phyloP scores from a whole-genome alignment of 2,888 invertebrate species.

The Athripsodes cinereus region DNA sequence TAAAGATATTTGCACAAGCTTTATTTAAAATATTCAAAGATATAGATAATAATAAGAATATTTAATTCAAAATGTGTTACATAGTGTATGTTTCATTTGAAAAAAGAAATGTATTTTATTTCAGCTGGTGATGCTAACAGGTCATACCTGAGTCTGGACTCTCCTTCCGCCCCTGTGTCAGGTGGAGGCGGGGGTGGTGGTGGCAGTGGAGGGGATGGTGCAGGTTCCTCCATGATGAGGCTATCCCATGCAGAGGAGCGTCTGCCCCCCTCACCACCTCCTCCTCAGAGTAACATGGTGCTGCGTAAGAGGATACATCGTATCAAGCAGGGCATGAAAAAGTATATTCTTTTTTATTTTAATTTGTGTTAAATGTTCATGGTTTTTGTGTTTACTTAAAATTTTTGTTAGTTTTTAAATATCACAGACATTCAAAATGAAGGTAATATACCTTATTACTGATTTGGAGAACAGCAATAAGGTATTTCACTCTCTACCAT shows the following conservation, averaged over 20 bases:
- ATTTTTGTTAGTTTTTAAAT: too few species aligned
- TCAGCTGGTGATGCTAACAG: conserved; percentile 53
- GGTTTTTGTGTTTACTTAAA: too few species aligned
- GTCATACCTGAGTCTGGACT: conserved; percentile 52
- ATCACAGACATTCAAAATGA: too few species aligned
- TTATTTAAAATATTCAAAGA: too few species aligned
- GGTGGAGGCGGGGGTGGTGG: conserved; percentile 39
- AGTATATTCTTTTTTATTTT: conserved; percentile 41
- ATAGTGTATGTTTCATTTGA: too few species aligned
- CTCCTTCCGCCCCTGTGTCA: conserved; percentile 51
- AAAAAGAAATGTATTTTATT: not conserved
- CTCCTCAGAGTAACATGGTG: conserved; percentile 81
- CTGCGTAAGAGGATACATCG: conserved; percentile 79
- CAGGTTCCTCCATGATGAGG: conserved; percentile 41
- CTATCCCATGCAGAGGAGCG: conserved; percentile 41
- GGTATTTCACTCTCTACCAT: not conserved
- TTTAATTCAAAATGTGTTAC: too few species aligned
- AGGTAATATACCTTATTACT: too few species aligned
- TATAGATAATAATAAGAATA: too few species aligned
- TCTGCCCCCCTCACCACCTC: conserved; percentile 52
- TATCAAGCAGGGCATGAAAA: conserved; percentile 85
- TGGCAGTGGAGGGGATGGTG: conserved; percentile 40
- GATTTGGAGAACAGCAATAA: too few species aligned
- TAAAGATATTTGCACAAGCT: too few species aligned
- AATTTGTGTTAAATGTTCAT: too few species aligned